Base-by-base conservation (phyloP, 2,797 vertebrate species). In the Tenualosa ilisha region DNA sequence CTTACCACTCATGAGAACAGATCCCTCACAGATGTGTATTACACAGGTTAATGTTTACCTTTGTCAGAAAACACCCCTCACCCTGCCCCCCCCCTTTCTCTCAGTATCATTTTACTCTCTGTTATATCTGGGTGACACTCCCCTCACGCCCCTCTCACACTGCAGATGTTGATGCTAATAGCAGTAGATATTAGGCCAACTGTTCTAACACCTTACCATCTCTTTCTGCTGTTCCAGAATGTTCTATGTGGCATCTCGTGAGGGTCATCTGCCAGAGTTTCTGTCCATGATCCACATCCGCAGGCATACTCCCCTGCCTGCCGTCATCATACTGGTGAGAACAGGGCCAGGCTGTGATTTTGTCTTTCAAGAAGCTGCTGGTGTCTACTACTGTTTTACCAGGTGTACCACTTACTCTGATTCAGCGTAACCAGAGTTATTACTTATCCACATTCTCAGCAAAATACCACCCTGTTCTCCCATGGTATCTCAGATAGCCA, bases 261-360 rank as follows among this genome's bases (percentile, higher is more conserved):
- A 99, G 95, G 97, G 97, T 92, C 98, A 99, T 87, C 97, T 99
- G 90, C 98, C 98, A 1, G 96, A 97, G 92, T 97, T 99, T 89
- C 94, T 99, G 89, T 99, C 97, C 87, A 99, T 99, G 98, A 97
- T 99, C 93, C 98, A 99, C 84, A 89, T 99, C 89, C 96, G 93
- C 88, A 97, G 97, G 94, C 97, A 99, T 92, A 99, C 98, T 85
- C 98, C 98, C 84, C 91, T 99, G 90, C 94, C 98, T 92, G 98
- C 98, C 92, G 97, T 99, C 91, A 93, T 99, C 91, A 92, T 98
- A 88, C 93, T 99, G 98, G 98, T 99, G 94, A 97, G 96, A 22
- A 7, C 1, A 43, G 0, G 13, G 11, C 8, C 20, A 11, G 7
- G 31, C 31, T 31, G 31, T 31, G 1, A 31, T 31, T 51, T 54